These are phyloP conservation scores for Ceratosolen solmsi DNA, from an alignment of 1,140 invertebrate species.

Conservation along the genomic window DNA sequence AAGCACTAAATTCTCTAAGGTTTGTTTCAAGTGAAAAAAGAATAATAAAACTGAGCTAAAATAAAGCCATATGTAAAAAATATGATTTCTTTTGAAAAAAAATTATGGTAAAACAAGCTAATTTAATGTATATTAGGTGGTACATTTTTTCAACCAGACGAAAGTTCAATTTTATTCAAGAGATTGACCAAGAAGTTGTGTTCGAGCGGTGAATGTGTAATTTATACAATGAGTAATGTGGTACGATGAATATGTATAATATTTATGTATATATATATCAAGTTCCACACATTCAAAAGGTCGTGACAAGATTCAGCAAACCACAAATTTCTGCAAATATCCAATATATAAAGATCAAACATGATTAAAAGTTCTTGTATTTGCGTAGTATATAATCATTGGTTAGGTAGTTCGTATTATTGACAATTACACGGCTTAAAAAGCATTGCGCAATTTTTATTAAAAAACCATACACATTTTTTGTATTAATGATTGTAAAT, in stretches of 20 bases:
- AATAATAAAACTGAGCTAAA: constrained; percentile 65
- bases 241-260: constrained; percentile 66
- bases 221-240: constrained; percentile 74
- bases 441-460: constrained; percentile 1
- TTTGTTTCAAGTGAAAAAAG: constrained; percentile 55
- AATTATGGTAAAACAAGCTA: constrained; percentile 65
- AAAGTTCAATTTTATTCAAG: constrained; percentile 58
- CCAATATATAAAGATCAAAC: constrained; percentile 72
- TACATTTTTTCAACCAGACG: constrained; percentile 57
- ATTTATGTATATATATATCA: constrained; percentile 55
- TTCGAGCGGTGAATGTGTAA: constrained; percentile 73
- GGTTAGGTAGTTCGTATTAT: constrained; percentile 57
- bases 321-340: constrained; percentile 74
- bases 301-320: constrained; percentile 74
- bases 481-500: not conserved
- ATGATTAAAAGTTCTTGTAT: constrained; percentile 71
- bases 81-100: constrained; percentile 56
- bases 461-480: not conserved
- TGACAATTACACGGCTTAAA: constrained; percentile 1
- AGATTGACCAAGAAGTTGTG: constrained; percentile 61
- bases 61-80: constrained; percentile 63
- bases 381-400: constrained; percentile 67
- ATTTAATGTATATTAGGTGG: constrained; percentile 61
- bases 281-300: constrained; percentile 72
- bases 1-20: constrained; percentile 54